Conservation (phyloP, 2,888 invertebrate species). For the Seira musarum region DNA sequence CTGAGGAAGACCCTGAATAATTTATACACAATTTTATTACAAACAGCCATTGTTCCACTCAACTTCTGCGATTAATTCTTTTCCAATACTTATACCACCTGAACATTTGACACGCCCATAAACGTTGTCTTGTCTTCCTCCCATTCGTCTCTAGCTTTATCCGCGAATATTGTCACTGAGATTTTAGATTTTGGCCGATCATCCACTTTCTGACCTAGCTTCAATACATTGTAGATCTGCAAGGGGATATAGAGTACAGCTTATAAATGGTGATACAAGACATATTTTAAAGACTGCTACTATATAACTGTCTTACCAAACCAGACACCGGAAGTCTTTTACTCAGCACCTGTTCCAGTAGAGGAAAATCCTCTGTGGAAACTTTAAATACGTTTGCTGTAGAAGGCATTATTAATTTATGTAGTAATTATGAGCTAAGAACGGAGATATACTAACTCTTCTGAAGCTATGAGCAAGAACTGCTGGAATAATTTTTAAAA, state of each 20-base stretch:
- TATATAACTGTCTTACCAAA: conserved; percentile 27
- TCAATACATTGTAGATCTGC: conserved; percentile 52
- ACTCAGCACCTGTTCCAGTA: conserved; percentile 12
- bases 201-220: conserved; percentile 24
- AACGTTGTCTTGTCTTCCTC: conserved; percentile 32
- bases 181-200: conserved; percentile 24
- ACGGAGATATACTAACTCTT: too few species aligned
- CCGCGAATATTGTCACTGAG: conserved; percentile 24
- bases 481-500: background rate
- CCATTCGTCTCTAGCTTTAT: conserved; percentile 25
- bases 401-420: conserved; percentile 26
- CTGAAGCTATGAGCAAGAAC: too few species aligned
- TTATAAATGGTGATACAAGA: background rate
- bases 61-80: too few species aligned
- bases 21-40: background rate
- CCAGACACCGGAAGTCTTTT: conserved; percentile 47
- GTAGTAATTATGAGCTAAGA: too few species aligned
- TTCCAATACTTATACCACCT: too few species aligned
- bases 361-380: background rate
- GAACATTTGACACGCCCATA: conserved; percentile 41
- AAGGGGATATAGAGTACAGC: background rate
- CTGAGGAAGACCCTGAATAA: conserved; percentile 57
- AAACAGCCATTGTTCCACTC: too few species aligned
- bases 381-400: conserved; percentile 23
- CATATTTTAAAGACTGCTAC: background rate